phyloP scores from a whole-genome alignment of 2,888 invertebrate genomes.

The Cynaeus angustus region DNA sequence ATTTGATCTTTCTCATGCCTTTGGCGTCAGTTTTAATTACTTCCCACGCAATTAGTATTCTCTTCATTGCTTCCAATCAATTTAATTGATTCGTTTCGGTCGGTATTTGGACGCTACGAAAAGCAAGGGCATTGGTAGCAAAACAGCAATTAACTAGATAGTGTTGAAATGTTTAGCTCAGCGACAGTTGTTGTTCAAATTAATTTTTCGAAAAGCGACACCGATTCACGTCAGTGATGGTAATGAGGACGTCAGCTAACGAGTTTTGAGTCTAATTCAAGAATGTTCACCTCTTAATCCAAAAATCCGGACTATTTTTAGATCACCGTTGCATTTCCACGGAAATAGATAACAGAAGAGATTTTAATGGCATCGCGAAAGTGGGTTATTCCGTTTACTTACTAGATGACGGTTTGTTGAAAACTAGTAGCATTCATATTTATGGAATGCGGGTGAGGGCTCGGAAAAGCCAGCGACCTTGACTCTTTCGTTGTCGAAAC shows the following conservation, averaged over 20 bases:
- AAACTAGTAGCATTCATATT: slow-evolving; percentile 17
- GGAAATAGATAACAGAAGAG: slow-evolving; percentile 3
- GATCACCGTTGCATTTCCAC: slow-evolving; percentile 17
- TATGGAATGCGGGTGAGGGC: slow-evolving; percentile 37
- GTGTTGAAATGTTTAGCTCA: slow-evolving; percentile 25
- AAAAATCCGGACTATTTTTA: slow-evolving; percentile 40
- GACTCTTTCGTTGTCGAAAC: slow-evolving; percentile 13
- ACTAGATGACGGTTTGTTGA: background rate
- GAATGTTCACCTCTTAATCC: slow-evolving; percentile 39
- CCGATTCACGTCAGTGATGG: slow-evolving; percentile 16
- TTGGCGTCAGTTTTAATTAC: slow-evolving; percentile 15
- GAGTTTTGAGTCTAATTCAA: slow-evolving; percentile 42
- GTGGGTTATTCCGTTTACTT: slow-evolving; percentile 6
- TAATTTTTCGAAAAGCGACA: slow-evolving; percentile 36
- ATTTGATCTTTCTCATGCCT: slow-evolving; percentile 10
- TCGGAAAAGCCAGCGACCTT: slow-evolving; percentile 23
- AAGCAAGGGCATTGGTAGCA: slow-evolving; percentile 17
- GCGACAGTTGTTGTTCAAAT: slow-evolving; percentile 26
- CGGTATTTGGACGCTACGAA: slow-evolving; percentile 10
- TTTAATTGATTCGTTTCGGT: too few relatives aligned
- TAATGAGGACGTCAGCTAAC: slow-evolving; percentile 43
- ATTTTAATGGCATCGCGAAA: too few relatives aligned
- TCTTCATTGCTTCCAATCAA: too few relatives aligned
- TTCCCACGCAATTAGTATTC: slow-evolving; percentile 30
- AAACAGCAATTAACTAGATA: slow-evolving; percentile 13